Evolutionary conservation across 2,797 vertebrate genomes (phyloP).

Genomic region (Myiothlypis coronata): DNA sequence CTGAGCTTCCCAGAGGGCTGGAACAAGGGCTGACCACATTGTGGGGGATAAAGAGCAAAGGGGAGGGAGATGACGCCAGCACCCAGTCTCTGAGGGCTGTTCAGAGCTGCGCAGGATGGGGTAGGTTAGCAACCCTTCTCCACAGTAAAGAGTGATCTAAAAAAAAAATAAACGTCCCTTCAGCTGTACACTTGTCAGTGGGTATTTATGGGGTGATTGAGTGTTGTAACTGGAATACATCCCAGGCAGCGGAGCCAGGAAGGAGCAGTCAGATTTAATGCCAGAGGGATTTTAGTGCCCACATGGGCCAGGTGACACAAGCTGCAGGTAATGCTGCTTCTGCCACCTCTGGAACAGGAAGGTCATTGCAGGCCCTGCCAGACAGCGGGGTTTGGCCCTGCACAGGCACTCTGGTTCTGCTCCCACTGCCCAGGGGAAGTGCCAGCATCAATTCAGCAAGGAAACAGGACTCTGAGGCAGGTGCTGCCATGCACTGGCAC

Average conservation of each 20-base stretch:
- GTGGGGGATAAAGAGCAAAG: not conserved
- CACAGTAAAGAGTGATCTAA: not conserved
- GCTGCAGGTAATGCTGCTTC: not conserved
- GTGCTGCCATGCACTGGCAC: not conserved
- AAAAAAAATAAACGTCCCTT: conserved; percentile 22
- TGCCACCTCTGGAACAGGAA: not conserved
- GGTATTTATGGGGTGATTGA: conserved; percentile 67
- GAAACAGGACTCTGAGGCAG: not conserved
- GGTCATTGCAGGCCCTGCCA: not conserved
- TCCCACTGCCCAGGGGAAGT: not conserved
- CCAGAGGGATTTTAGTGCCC: conserved; percentile 64
- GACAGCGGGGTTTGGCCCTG: accelerated
- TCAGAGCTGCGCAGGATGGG: not conserved
- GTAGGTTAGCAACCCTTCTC: conserved; percentile 14
- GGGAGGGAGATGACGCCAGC: not conserved
- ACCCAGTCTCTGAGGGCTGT: not conserved
- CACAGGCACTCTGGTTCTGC: accelerated
- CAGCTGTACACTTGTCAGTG: conserved; percentile 58
- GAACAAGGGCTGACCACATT: not conserved
- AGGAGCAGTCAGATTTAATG: conserved; percentile 20
- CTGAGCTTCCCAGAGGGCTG: not conserved
- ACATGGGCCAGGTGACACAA: conserved; percentile 28
- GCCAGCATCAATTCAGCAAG: not conserved
- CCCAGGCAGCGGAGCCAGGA: conserved; percentile 32
- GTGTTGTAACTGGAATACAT: conserved; percentile 65